Base-by-base conservation (phyloP, 2,888 invertebrate genomes). In the Eupithecia tripunctaria region DNA sequence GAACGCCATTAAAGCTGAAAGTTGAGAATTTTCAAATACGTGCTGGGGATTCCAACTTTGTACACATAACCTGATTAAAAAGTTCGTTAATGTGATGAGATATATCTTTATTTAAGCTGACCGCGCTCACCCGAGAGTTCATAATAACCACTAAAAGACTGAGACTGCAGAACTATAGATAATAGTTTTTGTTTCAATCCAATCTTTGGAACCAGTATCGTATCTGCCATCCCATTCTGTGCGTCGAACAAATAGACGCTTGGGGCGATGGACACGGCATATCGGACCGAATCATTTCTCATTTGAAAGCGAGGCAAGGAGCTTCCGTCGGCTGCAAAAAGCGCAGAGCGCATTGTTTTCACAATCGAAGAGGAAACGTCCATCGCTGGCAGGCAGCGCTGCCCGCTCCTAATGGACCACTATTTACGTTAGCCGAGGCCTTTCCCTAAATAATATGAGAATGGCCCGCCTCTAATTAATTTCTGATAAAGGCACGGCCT, bases 291-390 rank as follows among this genome's bases (percentile, higher is more conserved):
- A 89, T 90, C 88, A 84, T 88, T 88, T 84, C 85, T 79, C 81
- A 81, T 87, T 90, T 89, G 86, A 89, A 89, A 88, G 84, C 84
- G 80, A 79, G 81, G 86, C 84, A 87, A 88, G 86, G 83, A 87
- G 84, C 86, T 87, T 89, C 88, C 85, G 86, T 78, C 80, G 64
- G 83, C 74, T 85, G 85, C 86, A 92, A 93, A 92, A 92, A 92
- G 89, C 86, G 86, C 88, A 89, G 88, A 88, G 86, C 84, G 85
- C 85, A 90, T 93, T 94, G 93, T 93, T 90, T 90, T 86, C 88
- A 79, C 84, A 81, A 84, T 84, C 80, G 85, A 80, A 82, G 80
- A 86, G 88, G 88, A 90, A 91, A 87, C 82, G 85, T 90, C 86
- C 84, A 85, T 81, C 78, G 80, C 84, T 88, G 88, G 86, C 90